These are phyloP conservation scores for Pedionomus torquatus DNA, from an alignment of 2,113 vertebrate species.

Conservation along the genomic window DNA sequence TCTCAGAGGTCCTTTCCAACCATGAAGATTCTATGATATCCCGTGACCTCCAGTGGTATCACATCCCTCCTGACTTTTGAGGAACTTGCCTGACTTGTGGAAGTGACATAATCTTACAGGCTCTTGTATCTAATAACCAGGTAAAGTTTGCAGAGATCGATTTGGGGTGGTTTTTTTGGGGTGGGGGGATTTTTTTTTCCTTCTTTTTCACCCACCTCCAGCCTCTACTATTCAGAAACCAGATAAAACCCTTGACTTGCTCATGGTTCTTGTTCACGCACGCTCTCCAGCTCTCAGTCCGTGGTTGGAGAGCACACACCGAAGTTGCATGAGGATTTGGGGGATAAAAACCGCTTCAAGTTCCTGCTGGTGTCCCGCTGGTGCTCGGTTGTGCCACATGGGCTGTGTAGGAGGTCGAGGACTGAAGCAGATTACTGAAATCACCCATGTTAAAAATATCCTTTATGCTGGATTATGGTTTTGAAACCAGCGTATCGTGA, in stretches of 20 bases:
- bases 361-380: accelerated
- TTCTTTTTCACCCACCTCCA: accelerated
- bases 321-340: background rate
- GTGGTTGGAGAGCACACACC: accelerated
- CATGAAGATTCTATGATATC: no score
- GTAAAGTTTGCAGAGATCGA: background rate
- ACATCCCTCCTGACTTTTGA: background rate
- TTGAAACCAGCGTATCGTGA: background rate
- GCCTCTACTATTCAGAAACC: background rate
- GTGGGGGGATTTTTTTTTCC: background rate
- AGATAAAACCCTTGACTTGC: background rate
- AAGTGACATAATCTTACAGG: background rate
- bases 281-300: background rate
- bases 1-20: no score
- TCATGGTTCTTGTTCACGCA: accelerated
- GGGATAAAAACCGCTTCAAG: background rate
- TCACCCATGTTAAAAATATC: conserved; percentile 3
- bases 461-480: background rate
- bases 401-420: accelerated
- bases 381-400: background rate
- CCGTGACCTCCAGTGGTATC: background rate
- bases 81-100: background rate
- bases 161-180: background rate
- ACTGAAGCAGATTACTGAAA: background rate
- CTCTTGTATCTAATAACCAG: background rate